Evolutionary conservation across 1,140 invertebrate species (phyloP).

Genomic region (Planococcus citri): DNA sequence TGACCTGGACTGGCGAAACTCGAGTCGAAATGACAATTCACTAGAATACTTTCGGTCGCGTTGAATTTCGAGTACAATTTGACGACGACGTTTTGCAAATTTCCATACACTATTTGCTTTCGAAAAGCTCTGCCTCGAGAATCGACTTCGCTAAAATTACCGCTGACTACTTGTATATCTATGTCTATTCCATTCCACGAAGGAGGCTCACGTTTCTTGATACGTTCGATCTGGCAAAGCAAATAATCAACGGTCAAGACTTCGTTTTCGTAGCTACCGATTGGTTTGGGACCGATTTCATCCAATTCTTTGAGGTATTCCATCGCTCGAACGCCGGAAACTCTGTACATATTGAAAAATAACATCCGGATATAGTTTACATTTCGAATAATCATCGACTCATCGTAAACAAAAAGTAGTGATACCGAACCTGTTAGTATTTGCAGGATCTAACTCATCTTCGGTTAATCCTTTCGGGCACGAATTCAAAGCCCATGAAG

Average conservation of each 20-base stretch:
- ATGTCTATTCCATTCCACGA: not conserved
- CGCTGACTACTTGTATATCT: constrained; percentile 18
- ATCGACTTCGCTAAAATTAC: not conserved
- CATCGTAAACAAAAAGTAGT: too few relatives aligned
- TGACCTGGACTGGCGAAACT: constrained; percentile 54
- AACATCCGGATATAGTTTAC: too few relatives aligned
- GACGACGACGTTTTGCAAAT: constrained; percentile 52
- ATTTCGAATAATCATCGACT: too few relatives aligned
- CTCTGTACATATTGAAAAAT: not conserved
- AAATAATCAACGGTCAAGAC: constrained; percentile 42
- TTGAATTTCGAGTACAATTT: constrained; percentile 41
- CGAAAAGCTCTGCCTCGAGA: constrained; percentile 23
- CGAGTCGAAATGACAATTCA: constrained; percentile 74
- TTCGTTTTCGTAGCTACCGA: constrained; percentile 52
- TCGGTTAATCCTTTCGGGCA: too few relatives aligned
- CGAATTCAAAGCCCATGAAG: too few relatives aligned
- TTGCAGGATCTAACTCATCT: too few relatives aligned
- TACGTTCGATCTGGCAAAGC: constrained; percentile 36
- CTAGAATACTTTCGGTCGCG: constrained; percentile 44
- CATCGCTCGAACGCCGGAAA: not conserved
- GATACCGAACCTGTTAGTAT: too few relatives aligned
- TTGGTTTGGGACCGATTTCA: constrained; percentile 29
- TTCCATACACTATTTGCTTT: constrained; percentile 33
- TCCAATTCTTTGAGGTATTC: not conserved
- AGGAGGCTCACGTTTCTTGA: constrained; percentile 32